phyloP scores from a whole-genome alignment of 2,113 vertebrate species.

The Pseudopodoces humilis region DNA sequence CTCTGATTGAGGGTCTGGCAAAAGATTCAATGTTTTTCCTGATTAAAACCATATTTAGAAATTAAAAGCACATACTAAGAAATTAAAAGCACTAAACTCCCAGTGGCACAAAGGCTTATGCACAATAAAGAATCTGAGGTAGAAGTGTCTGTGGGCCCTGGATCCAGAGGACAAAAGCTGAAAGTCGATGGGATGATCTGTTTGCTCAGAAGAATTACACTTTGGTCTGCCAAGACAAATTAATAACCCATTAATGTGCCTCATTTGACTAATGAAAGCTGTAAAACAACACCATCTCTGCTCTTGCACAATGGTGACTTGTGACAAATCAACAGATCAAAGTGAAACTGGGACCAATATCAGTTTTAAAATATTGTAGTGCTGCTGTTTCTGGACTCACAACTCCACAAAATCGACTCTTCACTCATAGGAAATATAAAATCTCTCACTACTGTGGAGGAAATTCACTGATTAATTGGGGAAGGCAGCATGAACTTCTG shows the following conservation, averaged over 20 bases:
- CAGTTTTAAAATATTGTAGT: background rate
- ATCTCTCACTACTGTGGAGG: background rate
- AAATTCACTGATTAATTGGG: background rate
- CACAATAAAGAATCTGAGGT: background rate
- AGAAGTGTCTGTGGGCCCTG: background rate
- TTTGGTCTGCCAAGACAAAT: background rate
- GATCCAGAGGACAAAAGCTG: background rate
- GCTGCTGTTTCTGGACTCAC: background rate
- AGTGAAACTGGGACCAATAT: background rate
- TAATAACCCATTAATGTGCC: background rate
- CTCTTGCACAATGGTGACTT: background rate
- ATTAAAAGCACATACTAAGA: background rate
- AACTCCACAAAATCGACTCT: background rate
- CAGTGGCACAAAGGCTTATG: background rate
- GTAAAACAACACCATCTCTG: background rate
- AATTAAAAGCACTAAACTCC: background rate
- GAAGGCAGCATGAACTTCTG: background rate
- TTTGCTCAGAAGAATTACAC: background rate
- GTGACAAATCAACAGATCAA: background rate
- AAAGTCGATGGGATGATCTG: background rate
- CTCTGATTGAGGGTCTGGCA: background rate
- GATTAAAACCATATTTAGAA: background rate
- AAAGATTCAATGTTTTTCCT: background rate
- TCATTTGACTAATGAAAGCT: background rate
- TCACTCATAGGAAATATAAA: background rate